These are phyloP conservation scores for Macquaria ambigua DNA, from an alignment of 2,113 vertebrate species.

Conservation along the genomic window DNA sequence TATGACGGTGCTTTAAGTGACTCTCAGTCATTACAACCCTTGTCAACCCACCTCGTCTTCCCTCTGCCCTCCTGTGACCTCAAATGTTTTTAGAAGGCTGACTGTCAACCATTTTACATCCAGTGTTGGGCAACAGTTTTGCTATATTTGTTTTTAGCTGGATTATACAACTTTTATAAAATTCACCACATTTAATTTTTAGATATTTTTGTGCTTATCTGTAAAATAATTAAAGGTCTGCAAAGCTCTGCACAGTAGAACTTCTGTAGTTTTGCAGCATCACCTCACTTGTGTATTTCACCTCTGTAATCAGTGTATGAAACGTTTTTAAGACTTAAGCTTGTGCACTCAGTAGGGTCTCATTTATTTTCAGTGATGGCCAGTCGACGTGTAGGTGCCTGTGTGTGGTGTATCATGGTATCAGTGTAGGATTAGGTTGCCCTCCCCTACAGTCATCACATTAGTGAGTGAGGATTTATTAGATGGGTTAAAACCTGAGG, in stretches of 20 bases:
- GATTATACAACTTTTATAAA: neutral
- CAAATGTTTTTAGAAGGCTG: neutral
- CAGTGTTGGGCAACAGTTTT: neutral
- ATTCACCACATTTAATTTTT: neutral
- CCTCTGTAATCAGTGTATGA: neutral
- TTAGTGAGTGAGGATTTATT: conserved; percentile 28
- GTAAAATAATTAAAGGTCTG: neutral
- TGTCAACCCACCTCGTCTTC: neutral
- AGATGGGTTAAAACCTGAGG: conserved; percentile 23
- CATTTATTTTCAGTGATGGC: neutral
- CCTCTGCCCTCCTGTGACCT: conserved; percentile 28
- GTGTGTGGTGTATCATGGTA: conserved; percentile 20
- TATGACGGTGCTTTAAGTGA: conserved; percentile 17
- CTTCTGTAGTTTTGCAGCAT: neutral
- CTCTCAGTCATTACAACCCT: conserved; percentile 8
- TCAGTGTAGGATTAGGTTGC: conserved; percentile 14
- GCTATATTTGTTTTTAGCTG: neutral
- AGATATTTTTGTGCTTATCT: neutral
- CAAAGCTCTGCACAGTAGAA: neutral
- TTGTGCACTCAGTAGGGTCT: neutral
- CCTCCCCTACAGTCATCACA: conserved; percentile 34
- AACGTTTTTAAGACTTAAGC: neutral
- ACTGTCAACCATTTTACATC: conserved; percentile 7
- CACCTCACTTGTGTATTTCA: neutral
- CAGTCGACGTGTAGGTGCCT: neutral